Evolutionary conservation across 2,113 vertebrate genomes (phyloP).

Genomic region (Phrynosoma platyrhinos): DNA sequence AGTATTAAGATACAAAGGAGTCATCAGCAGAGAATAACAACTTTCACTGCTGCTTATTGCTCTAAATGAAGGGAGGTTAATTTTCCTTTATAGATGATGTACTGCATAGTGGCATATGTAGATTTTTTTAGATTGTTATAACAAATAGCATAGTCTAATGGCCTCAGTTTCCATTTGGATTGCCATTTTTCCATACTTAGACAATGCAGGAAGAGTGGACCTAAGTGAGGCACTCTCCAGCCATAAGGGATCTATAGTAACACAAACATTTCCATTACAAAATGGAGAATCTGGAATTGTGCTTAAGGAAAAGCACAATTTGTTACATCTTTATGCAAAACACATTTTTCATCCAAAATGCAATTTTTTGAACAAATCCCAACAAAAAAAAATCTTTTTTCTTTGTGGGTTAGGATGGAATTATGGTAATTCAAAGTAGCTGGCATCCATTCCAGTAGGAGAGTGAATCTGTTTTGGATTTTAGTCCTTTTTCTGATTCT

Average conservation of each 20-base stretch:
- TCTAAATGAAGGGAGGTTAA: not conserved
- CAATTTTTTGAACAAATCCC: too few species aligned
- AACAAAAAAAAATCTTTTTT: too few species aligned
- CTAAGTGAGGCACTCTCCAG: not conserved
- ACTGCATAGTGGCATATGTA: not conserved
- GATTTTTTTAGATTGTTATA: not conserved
- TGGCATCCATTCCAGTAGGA: too few species aligned
- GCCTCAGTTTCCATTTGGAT: not conserved
- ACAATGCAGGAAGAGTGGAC: not conserved
- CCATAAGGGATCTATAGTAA: not conserved
- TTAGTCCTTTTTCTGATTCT: too few species aligned
- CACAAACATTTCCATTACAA: constrained; percentile 4
- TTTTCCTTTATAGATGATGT: constrained; percentile 1
- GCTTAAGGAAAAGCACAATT: too few species aligned
- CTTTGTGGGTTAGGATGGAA: too few species aligned
- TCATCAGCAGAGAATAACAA: constrained; percentile 11
- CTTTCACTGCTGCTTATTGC: not conserved
- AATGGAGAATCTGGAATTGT: not conserved
- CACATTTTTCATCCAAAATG: too few species aligned
- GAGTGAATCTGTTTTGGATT: too few species aligned
- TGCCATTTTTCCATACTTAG: not conserved
- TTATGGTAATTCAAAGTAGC: too few species aligned
- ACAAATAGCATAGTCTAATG: constrained; percentile 2
- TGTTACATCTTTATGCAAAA: too few species aligned
- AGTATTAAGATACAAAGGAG: not conserved